A percentile compares a stretch with the other conserved stretches of the same genome.
Conservation (phyloP, 2,888 invertebrate genomes). For the Allygus modestus region DNA sequence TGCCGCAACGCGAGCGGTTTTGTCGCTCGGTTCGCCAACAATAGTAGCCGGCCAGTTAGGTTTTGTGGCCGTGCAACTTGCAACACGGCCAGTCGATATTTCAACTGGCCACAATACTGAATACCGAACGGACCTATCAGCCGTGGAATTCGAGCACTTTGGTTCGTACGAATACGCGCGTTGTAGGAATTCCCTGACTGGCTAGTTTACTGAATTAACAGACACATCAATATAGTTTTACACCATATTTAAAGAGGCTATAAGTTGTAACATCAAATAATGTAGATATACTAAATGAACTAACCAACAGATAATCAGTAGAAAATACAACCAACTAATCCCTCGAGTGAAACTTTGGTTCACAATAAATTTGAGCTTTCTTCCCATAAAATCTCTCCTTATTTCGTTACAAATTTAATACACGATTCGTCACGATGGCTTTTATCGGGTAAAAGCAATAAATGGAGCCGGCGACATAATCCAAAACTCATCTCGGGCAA, state of each 20-base stretch:
- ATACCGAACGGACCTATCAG: neutral
- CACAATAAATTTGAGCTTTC: too few relatives aligned
- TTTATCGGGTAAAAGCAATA: neutral
- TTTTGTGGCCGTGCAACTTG: slow-evolving; percentile 10
- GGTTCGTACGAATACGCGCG: neutral
- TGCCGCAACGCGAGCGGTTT: neutral
- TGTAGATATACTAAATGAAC: too few relatives aligned
- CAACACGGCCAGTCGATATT: neutral
- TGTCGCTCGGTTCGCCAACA: neutral
- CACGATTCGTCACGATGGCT: neutral
- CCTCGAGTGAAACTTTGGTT: too few relatives aligned
- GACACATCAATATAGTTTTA: too few relatives aligned
- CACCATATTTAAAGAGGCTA: too few relatives aligned
- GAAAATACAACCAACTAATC: too few relatives aligned
- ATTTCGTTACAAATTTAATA: neutral
- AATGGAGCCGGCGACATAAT: neutral
- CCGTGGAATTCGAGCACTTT: neutral
- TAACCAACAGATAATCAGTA: too few relatives aligned
- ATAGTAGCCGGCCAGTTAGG: neutral
- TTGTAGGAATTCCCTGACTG: too few relatives aligned
- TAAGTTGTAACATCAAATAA: too few relatives aligned
- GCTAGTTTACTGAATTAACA: too few relatives aligned
- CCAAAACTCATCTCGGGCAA: slow-evolving; percentile 7
- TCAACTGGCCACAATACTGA: neutral
- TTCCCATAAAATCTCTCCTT: too few relatives aligned